phyloP scores from a whole-genome alignment of 2,797 vertebrate species.

The Anisognathus igniventris region DNA sequence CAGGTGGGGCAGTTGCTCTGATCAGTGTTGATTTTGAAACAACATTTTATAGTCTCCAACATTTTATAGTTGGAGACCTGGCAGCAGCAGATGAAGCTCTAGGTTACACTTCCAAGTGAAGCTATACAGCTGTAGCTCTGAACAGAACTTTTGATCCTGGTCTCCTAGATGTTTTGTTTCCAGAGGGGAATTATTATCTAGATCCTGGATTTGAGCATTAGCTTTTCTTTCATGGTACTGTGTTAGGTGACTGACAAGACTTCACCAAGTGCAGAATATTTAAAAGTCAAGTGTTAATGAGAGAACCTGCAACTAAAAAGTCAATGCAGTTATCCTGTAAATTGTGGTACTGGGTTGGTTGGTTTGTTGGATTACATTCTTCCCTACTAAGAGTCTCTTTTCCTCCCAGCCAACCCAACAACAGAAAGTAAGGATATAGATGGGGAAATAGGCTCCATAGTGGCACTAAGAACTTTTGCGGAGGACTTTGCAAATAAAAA shows the following conservation, averaged over 20 bases:
- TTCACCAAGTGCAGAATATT: not conserved
- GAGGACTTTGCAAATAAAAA: not conserved
- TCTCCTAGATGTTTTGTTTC: not conserved
- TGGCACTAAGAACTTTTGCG: not conserved
- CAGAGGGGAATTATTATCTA: not conserved
- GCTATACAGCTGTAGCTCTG: not conserved
- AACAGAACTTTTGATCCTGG: not conserved
- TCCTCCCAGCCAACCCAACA: not conserved
- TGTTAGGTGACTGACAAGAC: not conserved
- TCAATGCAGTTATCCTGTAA: not conserved
- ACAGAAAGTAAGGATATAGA: not conserved
- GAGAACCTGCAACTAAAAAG: not conserved
- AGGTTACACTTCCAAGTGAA: not conserved
- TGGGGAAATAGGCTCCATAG: not conserved
- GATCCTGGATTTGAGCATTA: not conserved
- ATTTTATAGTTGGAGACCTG: not conserved
- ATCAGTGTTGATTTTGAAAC: not conserved
- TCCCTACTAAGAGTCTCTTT: not conserved
- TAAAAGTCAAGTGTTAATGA: not conserved
- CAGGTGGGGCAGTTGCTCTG: conserved; percentile 55
- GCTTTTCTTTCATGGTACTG: not conserved
- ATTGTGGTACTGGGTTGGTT: not conserved
- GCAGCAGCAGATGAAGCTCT: not conserved
- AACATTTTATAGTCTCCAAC: no score
- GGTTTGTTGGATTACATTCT: not conserved